A percentile compares a stretch with the other conserved stretches of the same genome.
Evolutionary conservation across 2,797 vertebrate species (phyloP).

Genomic region (Coranthus polyacanthus): DNA sequence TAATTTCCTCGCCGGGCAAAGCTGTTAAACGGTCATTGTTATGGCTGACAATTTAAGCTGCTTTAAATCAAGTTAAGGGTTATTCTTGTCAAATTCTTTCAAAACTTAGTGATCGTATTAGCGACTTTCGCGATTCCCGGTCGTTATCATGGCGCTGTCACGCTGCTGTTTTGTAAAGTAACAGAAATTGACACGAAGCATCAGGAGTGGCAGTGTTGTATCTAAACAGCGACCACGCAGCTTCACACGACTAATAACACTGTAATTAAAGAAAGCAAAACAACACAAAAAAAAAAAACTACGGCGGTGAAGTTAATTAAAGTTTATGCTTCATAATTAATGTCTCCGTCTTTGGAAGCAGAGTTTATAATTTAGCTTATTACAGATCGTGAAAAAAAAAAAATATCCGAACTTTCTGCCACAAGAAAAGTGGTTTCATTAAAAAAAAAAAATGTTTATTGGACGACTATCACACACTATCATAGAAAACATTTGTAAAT

Average conservation of each 20-base stretch:
- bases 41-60: background rate
- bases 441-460: too few species aligned
- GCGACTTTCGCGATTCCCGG: background rate
- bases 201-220: background rate
- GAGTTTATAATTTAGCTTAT: background rate
- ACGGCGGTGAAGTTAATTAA: conserved; percentile 42
- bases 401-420: background rate
- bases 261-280: conserved; percentile 27
- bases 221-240: background rate
- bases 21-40: conserved; percentile 1
- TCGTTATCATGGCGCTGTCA: conserved; percentile 26
- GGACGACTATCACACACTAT: too few species aligned
- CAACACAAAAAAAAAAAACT: too few species aligned
- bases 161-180: background rate
- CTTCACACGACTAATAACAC: background rate
- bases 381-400: background rate
- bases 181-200: conserved; percentile 1
- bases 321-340: conserved; percentile 19
- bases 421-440: background rate
- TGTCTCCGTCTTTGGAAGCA: background rate
- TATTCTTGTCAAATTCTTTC: background rate
- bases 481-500: background rate
- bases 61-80: conserved; percentile 26
- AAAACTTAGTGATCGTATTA: background rate
- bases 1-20: conserved; percentile 23